Evolutionary conservation across 2,888 invertebrate genomes (phyloP).

Genomic region (Steinernema carpocapsae): DNA sequence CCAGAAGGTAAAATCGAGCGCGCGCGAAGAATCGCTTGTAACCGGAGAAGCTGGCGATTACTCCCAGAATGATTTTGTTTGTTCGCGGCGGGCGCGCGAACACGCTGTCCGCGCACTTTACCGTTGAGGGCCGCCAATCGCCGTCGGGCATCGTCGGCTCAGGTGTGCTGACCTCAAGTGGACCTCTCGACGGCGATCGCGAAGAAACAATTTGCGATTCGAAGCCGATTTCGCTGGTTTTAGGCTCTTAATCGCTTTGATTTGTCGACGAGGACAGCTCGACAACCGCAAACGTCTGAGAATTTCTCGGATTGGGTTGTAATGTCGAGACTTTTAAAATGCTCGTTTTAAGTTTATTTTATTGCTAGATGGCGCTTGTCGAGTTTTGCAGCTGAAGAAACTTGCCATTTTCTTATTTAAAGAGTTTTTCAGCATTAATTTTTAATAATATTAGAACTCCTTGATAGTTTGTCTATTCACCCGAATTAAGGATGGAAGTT

Average conservation of each 20-base stretch:
- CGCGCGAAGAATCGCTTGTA: slow-evolving; percentile 22
- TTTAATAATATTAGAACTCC: too few relatives aligned
- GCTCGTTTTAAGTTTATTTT: too few relatives aligned
- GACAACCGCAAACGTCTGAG: neutral
- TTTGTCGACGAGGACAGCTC: neutral
- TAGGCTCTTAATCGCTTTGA: slow-evolving; percentile 10
- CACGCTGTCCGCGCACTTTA: slow-evolving; percentile 33
- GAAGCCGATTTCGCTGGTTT: slow-evolving; percentile 8
- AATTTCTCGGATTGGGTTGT: too few relatives aligned
- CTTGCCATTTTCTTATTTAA: too few relatives aligned
- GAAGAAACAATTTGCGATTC: slow-evolving; percentile 34
- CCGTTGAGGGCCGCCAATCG: neutral
- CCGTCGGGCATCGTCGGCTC: neutral
- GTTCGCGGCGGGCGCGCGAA: slow-evolving; percentile 25
- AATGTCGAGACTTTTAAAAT: too few relatives aligned
- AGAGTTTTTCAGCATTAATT: too few relatives aligned
- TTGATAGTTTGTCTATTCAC: too few relatives aligned
- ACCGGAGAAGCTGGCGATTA: slow-evolving; percentile 30
- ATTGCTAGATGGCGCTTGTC: too few relatives aligned
- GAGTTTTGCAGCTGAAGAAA: too few relatives aligned
- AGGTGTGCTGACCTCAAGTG: slow-evolving; percentile 29
- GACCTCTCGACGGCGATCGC: neutral
- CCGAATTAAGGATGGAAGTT: too few relatives aligned
- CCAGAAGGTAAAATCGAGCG: neutral
- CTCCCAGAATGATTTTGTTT: neutral